phyloP scores from a whole-genome alignment of 2,888 invertebrate species.

The Melangyna quadrimaculata region DNA sequence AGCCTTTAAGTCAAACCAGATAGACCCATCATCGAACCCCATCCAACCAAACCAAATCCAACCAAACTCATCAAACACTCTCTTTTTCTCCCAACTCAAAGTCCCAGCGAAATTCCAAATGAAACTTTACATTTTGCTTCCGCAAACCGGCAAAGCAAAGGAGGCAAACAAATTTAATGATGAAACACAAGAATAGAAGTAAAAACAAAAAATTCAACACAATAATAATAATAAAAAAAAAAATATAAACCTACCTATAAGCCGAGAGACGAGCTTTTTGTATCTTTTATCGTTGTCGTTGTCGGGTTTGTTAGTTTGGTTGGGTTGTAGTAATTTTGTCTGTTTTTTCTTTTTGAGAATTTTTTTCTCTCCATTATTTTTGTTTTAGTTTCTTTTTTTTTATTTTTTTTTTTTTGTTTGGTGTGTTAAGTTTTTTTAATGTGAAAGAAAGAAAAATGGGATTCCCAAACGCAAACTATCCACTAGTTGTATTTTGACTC shows the following conservation, averaged over 20 bases:
- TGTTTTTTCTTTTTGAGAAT: constrained; percentile 65
- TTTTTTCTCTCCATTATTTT: constrained; percentile 74
- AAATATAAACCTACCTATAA: constrained; percentile 44
- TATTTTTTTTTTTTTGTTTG: constrained; percentile 34
- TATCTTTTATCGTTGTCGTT: constrained; percentile 62
- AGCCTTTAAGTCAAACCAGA: constrained; percentile 1
- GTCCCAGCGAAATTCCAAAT: constrained; percentile 43
- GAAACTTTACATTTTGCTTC: constrained; percentile 63
- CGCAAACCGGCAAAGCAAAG: constrained; percentile 65
- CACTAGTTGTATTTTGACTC: constrained; percentile 76
- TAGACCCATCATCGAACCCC: constrained; percentile 22
- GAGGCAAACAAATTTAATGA: constrained; percentile 22
- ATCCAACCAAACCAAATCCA: constrained; percentile 16
- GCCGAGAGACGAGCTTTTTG: constrained; percentile 66
- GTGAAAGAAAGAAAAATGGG: constrained; percentile 68
- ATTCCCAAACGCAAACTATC: constrained; percentile 71
- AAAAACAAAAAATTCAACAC: constrained; percentile 19
- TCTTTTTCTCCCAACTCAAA: background rate
- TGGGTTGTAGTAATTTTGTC: constrained; percentile 64
- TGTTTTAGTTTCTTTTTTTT: constrained; percentile 73
- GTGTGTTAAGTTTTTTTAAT: constrained; percentile 56
- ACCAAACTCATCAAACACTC: constrained; percentile 24
- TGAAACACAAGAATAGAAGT: constrained; percentile 28
- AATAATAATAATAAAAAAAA: constrained; percentile 32
- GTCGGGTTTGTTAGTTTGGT: constrained; percentile 62